Conservation (phyloP, 1,140 invertebrate species). For the Drosophila asahinai region DNA sequence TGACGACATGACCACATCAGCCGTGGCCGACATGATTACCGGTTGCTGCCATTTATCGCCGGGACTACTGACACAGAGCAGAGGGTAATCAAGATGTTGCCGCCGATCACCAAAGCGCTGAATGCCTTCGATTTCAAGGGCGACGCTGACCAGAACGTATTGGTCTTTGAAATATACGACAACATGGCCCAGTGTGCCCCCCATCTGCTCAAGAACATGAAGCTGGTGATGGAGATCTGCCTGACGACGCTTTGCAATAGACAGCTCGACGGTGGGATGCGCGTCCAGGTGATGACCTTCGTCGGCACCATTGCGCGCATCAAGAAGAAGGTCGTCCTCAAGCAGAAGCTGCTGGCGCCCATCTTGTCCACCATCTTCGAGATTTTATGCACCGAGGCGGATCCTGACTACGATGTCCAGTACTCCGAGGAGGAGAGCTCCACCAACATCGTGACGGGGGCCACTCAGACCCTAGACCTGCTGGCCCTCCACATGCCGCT, state of each 20-base stretch:
- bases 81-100: slow-evolving; percentile 88
- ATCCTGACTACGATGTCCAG: no score
- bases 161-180: slow-evolving; percentile 90
- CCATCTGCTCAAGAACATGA: slow-evolving; percentile 88
- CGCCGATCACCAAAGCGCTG: slow-evolving; percentile 88
- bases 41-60: slow-evolving; percentile 76
- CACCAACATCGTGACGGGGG: slow-evolving; percentile 87
- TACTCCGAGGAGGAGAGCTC: slow-evolving; percentile 35
- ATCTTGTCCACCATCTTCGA: slow-evolving; percentile 90
- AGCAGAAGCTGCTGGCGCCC: slow-evolving; percentile 90
- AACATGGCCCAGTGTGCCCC: slow-evolving; percentile 90
- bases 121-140: slow-evolving; percentile 86
- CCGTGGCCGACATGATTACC: slow-evolving; percentile 67
- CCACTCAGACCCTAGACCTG: slow-evolving; percentile 91
- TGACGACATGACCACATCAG: slow-evolving; percentile 65
- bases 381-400: slow-evolving; percentile 87
- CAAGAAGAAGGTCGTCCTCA: slow-evolving; percentile 91
- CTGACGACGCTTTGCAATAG: slow-evolving; percentile 87
- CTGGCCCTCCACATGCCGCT: slow-evolving; percentile 92
- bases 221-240: slow-evolving; percentile 89
- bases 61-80: slow-evolving; percentile 80
- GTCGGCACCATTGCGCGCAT: slow-evolving; percentile 88
- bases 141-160: slow-evolving; percentile 87
- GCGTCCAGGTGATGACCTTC: slow-evolving; percentile 89
- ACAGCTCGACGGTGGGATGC: slow-evolving; percentile 87